Base-by-base conservation (phyloP, 2,797 vertebrate genomes). In the Chanos chanos region DNA sequence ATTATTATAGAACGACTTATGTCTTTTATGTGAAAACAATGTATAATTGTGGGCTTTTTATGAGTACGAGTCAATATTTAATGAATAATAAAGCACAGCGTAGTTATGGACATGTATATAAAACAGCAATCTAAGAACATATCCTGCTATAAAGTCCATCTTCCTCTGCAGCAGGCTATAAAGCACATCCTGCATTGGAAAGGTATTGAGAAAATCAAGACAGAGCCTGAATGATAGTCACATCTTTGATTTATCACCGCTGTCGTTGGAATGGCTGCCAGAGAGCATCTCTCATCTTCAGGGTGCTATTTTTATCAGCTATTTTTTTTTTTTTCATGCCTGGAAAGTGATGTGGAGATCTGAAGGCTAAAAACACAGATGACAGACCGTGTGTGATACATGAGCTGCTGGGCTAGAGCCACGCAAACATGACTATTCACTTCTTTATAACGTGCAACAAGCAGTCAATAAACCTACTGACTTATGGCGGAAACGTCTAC, bases 201-300 rank as follows among this genome's bases (percentile, higher is more conserved):
- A 56, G 41, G 47, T 40, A 39, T 30, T 48, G 15, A 31, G 28
- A 49, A 61, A 31, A 34, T 18, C 13, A n/a, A 4, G 33, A 54
- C 21, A 36, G n/a, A 7, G 18, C 43, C 22, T 1, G 58, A 73
- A 70, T 66, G 64, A 65, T 71, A 70, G 2, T 51, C 66, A 54
- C 74, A 64, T 77, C 57, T 69, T 64, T 87, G 81, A 89, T 86
- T 85, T 84, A 86, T 88, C 64, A 81, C 82, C 63, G 34, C 63
- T 85, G 84, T 86, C 86, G 82, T 63, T 60, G 57, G 78, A 67
- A 43, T 76, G 80, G 75, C 74, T 76, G 71, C 78, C 56, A 44
- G 64, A 79, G 75, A 83, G 73, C 63, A 58, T 66, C 61, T 65
- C 45, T 41, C 54, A 73, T 75, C 59, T 61, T 64, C 25, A 5